Percentiles rank a stretch among this genome's conserved stretches.
Conservation (phyloP, 2,797 vertebrate species). For the Cynodonichthys magdalenae region DNA sequence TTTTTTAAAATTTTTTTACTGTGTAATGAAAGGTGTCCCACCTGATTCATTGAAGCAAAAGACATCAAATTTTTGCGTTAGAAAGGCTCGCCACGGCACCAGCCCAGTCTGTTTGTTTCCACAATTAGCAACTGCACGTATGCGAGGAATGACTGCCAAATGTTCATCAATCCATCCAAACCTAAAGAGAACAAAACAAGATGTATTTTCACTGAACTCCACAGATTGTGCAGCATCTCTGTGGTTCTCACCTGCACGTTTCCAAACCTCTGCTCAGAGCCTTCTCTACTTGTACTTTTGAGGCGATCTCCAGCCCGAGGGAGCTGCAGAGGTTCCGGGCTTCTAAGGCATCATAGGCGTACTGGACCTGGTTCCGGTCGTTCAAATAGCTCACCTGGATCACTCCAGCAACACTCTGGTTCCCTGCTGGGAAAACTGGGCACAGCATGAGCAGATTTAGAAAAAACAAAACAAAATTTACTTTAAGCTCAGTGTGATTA, state of each 20-base stretch:
- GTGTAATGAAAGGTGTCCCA: conserved; percentile 29
- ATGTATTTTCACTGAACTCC: background rate
- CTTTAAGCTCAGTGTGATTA: background rate
- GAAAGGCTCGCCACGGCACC: conserved; percentile 65
- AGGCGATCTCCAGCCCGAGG: conserved; percentile 72
- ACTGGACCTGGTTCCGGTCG: conserved; percentile 29
- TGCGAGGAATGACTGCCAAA: conserved; percentile 77
- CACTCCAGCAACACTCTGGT: conserved; percentile 69
- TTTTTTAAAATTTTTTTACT: too few species aligned
- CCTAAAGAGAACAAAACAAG: conserved; percentile 47
- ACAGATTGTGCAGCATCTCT: background rate
- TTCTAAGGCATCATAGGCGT: conserved; percentile 72
- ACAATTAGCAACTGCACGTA: conserved; percentile 53
- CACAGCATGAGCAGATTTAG: conserved; percentile 10
- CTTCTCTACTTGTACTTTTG: conserved; percentile 67
- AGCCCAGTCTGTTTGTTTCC: conserved; percentile 70
- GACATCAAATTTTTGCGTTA: conserved; percentile 70
- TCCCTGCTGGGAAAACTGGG: conserved; percentile 66
- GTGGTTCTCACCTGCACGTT: conserved; percentile 78
- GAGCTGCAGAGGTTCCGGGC: conserved; percentile 68
- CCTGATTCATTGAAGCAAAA: conserved; percentile 83
- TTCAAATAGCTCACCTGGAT: conserved; percentile 58
- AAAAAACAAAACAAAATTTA: background rate
- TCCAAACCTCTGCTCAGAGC: conserved; percentile 72
- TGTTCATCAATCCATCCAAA: conserved; percentile 83